Evolutionary conservation across 2,113 vertebrate genomes (phyloP).

Genomic region (Hemichromis elongatus): DNA sequence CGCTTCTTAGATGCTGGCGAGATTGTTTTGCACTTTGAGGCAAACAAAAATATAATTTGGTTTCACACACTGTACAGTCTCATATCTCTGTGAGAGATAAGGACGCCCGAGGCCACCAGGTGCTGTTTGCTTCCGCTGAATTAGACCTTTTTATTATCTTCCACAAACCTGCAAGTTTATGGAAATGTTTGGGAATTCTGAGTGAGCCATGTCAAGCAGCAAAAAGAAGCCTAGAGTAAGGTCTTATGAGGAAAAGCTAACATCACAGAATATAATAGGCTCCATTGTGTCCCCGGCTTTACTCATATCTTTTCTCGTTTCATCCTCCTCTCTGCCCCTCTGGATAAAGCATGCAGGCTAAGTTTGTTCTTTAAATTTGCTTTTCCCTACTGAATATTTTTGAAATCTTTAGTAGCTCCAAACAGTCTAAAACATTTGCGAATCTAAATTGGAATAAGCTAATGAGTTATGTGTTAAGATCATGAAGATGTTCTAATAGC

Average conservation of each 20-base stretch:
- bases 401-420: not conserved
- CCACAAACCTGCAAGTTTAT: slow-evolving; percentile 30
- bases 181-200: slow-evolving; percentile 33
- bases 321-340: not conserved
- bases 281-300: slow-evolving; percentile 11
- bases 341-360: not conserved
- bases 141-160: slow-evolving; percentile 45
- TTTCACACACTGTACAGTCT: slow-evolving; percentile 29
- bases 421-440: not conserved
- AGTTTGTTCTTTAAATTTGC: slow-evolving; percentile 15
- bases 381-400: not conserved
- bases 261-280: not conserved
- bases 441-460: not conserved
- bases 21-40: slow-evolving; percentile 44
- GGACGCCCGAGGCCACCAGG: slow-evolving; percentile 22
- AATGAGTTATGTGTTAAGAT: not conserved
- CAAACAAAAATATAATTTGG: slow-evolving; percentile 54
- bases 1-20: slow-evolving; percentile 4
- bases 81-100: slow-evolving; percentile 21
- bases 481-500: not conserved
- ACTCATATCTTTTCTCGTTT: not conserved
- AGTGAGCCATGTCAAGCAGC: slow-evolving; percentile 1
- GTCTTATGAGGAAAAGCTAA: slow-evolving; percentile 1
- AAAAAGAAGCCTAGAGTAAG: not conserved
- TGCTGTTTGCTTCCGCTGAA: slow-evolving; percentile 21